These are phyloP conservation scores for Micrasema minimum DNA, from an alignment of 1,140 invertebrate genomes.

Conservation along the genomic window DNA sequence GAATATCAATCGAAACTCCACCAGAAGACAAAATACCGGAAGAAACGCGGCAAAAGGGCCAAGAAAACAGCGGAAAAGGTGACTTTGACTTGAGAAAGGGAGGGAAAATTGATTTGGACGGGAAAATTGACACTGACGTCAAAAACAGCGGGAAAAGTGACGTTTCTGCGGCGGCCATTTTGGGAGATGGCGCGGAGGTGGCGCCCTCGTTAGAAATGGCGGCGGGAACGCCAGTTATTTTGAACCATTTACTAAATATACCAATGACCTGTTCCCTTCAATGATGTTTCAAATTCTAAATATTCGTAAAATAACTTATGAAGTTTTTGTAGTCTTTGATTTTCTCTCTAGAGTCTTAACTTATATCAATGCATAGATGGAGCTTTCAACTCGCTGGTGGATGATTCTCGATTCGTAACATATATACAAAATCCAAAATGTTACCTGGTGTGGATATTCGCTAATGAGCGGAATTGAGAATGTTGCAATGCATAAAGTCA, in stretches of 20 bases:
- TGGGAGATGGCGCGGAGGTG: slow-evolving; percentile 38
- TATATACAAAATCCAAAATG: too few relatives aligned
- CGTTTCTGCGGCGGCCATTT: slow-evolving; percentile 14
- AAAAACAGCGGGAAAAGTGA: neutral
- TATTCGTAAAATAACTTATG: too few relatives aligned
- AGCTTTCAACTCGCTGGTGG: too few relatives aligned
- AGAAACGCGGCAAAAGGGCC: neutral
- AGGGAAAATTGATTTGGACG: too few relatives aligned
- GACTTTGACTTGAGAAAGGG: too few relatives aligned
- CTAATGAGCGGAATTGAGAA: too few relatives aligned
- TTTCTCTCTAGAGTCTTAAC: too few relatives aligned
- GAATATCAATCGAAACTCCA: neutral
- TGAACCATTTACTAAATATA: slow-evolving; percentile 66
- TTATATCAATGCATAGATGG: too few relatives aligned
- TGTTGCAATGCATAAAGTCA: too few relatives aligned
- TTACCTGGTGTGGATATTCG: too few relatives aligned
- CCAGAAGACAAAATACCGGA: neutral
- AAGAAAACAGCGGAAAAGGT: neutral
- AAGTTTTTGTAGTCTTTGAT: too few relatives aligned
- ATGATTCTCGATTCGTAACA: too few relatives aligned
- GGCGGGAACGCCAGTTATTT: slow-evolving; percentile 65
- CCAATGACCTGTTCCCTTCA: slow-evolving; percentile 66
- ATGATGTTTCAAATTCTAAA: slow-evolving; percentile 51
- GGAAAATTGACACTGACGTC: neutral
- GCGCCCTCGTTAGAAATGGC: slow-evolving; percentile 60